Conservation (phyloP, 2,113 vertebrate genomes). For the Vimba vimba region DNA sequence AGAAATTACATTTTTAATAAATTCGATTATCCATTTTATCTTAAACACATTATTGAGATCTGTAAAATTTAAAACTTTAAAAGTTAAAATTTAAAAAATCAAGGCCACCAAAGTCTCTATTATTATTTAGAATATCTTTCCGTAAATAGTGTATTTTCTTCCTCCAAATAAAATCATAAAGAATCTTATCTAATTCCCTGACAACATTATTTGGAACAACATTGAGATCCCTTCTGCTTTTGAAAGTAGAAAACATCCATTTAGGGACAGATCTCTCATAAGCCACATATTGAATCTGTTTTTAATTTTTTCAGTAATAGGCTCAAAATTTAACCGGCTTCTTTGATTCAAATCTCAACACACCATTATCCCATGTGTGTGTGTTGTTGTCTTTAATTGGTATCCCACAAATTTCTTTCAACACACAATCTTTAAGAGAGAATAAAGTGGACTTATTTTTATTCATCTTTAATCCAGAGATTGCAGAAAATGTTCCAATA, state of each 20-base stretch:
- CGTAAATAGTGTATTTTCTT: background rate
- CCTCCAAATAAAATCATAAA: slow-evolving; percentile 14
- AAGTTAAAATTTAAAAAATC: background rate
- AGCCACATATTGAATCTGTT: slow-evolving; percentile 25
- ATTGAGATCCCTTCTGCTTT: slow-evolving; percentile 40
- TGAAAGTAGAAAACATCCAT: background rate
- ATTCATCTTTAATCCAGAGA: background rate
- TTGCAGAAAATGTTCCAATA: background rate
- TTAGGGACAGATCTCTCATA: slow-evolving; percentile 27
- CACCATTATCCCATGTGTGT: background rate
- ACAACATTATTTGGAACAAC: background rate
- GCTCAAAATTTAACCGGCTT: background rate
- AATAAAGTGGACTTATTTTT: too few species aligned
- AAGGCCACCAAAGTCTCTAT: slow-evolving; percentile 1
- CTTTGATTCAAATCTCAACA: too few species aligned
- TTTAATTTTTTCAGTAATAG: background rate
- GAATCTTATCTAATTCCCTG: slow-evolving; percentile 1
- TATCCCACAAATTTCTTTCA: background rate
- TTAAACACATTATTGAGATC: background rate
- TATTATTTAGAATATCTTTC: slow-evolving; percentile 11
- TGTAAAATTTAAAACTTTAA: background rate
- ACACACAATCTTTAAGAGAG: background rate
- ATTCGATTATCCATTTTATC: background rate
- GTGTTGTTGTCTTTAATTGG: background rate
- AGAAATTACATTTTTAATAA: slow-evolving; percentile 6